These are phyloP conservation scores for Byasa hedistus DNA, from an alignment of 2,888 invertebrate genomes.

Conservation along the genomic window DNA sequence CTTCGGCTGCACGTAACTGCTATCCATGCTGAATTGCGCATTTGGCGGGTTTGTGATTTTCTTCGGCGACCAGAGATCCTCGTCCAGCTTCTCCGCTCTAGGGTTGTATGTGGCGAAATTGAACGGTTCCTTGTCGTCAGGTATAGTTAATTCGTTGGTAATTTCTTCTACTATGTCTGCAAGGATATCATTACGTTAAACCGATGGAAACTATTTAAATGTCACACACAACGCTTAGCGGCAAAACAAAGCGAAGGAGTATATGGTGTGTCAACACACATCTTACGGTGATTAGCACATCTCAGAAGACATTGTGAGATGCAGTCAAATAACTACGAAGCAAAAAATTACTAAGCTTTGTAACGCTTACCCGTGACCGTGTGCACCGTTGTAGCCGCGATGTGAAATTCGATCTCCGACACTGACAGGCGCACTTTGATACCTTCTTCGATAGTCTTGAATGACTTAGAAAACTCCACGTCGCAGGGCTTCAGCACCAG, in stretches of 20 bases:
- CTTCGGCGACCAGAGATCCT: constrained; percentile 86
- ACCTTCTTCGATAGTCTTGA: constrained; percentile 83
- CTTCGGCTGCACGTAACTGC: constrained; percentile 59
- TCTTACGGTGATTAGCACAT: too few relatives aligned
- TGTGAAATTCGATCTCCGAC: constrained; percentile 84
- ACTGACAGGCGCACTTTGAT: constrained; percentile 83
- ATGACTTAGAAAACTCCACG: constrained; percentile 82
- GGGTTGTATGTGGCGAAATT: constrained; percentile 69
- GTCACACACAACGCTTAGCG: too few relatives aligned
- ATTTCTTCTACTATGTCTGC: constrained; percentile 76
- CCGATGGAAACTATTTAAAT: neutral
- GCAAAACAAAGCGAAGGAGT: too few relatives aligned
- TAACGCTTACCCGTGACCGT: constrained; percentile 80
- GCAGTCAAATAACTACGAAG: too few relatives aligned
- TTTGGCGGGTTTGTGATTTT: constrained; percentile 76
- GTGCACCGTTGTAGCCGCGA: constrained; percentile 86
- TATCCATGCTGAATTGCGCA: constrained; percentile 52
- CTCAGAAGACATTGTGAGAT: too few relatives aligned
- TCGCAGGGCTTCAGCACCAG: constrained; percentile 85
- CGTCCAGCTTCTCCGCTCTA: constrained; percentile 65
- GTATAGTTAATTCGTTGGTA: constrained; percentile 59
- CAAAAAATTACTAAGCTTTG: neutral
- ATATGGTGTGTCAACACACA: too few relatives aligned
- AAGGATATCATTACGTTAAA: constrained; percentile 30
- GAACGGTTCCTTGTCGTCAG: constrained; percentile 74